These are phyloP conservation scores for Amiota minor DNA, from an alignment of 2,888 invertebrate genomes.

Conservation along the genomic window DNA sequence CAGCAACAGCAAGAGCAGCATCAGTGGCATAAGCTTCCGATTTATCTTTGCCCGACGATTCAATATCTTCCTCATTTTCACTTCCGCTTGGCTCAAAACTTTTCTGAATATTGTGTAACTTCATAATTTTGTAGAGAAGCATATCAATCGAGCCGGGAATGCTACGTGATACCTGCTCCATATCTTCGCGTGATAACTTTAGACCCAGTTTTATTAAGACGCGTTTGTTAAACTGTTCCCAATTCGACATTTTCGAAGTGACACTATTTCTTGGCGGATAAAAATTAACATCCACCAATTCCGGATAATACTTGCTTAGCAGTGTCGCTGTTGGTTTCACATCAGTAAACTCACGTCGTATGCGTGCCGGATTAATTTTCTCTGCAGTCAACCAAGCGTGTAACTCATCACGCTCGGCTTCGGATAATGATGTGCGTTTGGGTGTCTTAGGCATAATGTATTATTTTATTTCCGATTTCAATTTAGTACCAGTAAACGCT, in stretches of 20 bases:
- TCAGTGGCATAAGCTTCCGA: conserved; percentile 9
- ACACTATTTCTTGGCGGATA: conserved; percentile 81
- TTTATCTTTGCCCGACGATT: not conserved
- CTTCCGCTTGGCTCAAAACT: conserved; percentile 21
- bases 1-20: conserved; percentile 28
- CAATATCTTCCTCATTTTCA: not conserved
- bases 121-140: conserved; percentile 73
- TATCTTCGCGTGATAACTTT: conserved; percentile 76
- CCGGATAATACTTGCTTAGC: conserved; percentile 80
- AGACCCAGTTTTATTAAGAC: conserved; percentile 79
- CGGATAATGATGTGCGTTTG: not conserved
- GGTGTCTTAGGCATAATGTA: not conserved
- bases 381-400: conserved; percentile 45
- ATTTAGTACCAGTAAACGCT: not conserved
- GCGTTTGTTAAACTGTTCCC: conserved; percentile 83
- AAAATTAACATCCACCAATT: conserved; percentile 84
- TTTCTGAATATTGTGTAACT: conserved; percentile 14
- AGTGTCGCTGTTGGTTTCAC: conserved; percentile 80
- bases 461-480: not conserved
- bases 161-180: conserved; percentile 78
- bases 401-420: conserved; percentile 43
- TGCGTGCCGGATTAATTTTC: conserved; percentile 50
- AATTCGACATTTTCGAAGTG: conserved; percentile 81
- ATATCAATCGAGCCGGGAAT: conserved; percentile 79
- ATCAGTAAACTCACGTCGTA: conserved; percentile 84